Evolutionary conservation across 2,797 vertebrate genomes (phyloP).

Genomic region (Sebastiscus albofasciatus): DNA sequence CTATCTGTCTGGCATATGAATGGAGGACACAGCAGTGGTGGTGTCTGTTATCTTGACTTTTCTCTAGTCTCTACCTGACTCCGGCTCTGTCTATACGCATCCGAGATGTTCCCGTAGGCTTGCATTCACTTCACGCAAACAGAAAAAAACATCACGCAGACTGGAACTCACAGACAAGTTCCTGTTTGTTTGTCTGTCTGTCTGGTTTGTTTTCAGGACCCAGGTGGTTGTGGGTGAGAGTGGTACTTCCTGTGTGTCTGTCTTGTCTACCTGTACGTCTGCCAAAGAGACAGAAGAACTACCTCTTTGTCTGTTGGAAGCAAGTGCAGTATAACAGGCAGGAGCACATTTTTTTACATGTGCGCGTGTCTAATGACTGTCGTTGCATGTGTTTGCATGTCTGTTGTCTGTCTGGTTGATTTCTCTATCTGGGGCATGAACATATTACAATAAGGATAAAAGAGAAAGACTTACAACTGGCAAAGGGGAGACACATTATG

Average conservation of each 20-base stretch:
- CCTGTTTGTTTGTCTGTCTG: neutral
- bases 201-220: conserved; percentile 4
- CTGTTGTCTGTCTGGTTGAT: neutral
- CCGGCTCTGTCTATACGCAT: neutral
- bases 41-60: conserved; percentile 11
- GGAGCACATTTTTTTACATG: conserved; percentile 13
- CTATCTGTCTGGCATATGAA: conserved; percentile 21
- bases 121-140: neutral
- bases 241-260: conserved; percentile 1
- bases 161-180: neutral
- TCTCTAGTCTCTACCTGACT: conserved; percentile 11
- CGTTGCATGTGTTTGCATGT: neutral
- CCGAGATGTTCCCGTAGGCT: conserved; percentile 9
- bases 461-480: neutral
- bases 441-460: conserved; percentile 3
- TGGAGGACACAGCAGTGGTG: neutral
- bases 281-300: neutral
- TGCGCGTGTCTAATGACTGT: neutral
- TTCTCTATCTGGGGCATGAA: neutral
- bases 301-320: neutral
- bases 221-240: neutral
- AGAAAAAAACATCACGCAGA: conserved; percentile 15
- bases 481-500: conserved; percentile 1
- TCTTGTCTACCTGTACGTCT: neutral
- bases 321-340: neutral